Conservation (phyloP, 2,113 vertebrate genomes). For the Corvus cornix region DNA sequence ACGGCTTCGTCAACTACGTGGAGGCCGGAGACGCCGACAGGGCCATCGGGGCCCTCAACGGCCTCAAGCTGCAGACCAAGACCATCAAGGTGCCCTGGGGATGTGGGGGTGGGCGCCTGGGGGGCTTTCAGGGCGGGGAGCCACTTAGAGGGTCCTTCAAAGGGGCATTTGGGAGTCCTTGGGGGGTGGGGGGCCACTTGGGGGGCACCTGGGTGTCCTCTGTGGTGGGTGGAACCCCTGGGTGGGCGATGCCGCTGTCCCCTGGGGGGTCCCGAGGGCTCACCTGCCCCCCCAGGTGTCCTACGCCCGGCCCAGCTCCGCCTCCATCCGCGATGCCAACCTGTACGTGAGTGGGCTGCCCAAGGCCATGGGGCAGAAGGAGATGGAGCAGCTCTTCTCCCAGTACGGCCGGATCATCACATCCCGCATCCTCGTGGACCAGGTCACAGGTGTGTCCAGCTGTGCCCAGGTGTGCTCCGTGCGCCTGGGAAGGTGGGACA, state of each 20-base stretch:
- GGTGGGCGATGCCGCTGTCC: background rate
- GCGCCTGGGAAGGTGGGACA: background rate
- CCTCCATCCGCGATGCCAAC: slow-evolving; percentile 94
- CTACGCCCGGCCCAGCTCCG: slow-evolving; percentile 91
- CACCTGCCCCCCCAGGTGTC: slow-evolving; percentile 79
- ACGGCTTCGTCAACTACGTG: slow-evolving; percentile 95
- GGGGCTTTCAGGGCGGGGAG: background rate
- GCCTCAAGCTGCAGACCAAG: slow-evolving; percentile 96
- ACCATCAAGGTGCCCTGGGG: slow-evolving; percentile 90
- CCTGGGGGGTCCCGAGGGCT: background rate
- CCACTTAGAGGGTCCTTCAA: background rate
- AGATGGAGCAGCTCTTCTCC: slow-evolving; percentile 96
- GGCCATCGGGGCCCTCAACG: slow-evolving; percentile 96
- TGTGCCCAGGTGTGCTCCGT: background rate
- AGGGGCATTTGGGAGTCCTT: background rate
- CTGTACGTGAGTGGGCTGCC: slow-evolving; percentile 94
- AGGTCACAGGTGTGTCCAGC: slow-evolving; percentile 85
- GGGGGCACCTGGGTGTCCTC: slow-evolving; percentile 2
- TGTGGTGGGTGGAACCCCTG: background rate
- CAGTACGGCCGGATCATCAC: slow-evolving; percentile 97
- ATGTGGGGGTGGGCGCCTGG: background rate
- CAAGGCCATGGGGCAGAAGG: slow-evolving; percentile 95
- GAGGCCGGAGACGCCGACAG: slow-evolving; percentile 95
- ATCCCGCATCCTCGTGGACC: slow-evolving; percentile 93
- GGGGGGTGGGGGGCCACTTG: background rate